Conservation (phyloP, 2,888 invertebrate species). For the Papilio elwesi region DNA sequence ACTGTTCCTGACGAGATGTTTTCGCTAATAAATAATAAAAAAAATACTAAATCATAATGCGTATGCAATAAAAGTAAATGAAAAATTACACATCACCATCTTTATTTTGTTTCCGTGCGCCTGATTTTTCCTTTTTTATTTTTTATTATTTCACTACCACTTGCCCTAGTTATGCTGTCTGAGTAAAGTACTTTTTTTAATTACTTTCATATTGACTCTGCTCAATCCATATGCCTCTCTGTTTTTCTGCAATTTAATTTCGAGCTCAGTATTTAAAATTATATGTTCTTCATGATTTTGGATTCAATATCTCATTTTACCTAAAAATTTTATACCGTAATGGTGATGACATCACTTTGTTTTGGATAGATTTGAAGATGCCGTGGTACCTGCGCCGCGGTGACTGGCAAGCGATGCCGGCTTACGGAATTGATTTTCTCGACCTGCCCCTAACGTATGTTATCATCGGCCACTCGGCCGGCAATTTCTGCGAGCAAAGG, state of each 20-base stretch:
- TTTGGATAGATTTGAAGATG: constrained; percentile 67
- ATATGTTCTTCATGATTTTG: not conserved
- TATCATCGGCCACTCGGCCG: constrained; percentile 68
- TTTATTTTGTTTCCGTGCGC: not conserved
- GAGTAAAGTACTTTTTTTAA: not conserved
- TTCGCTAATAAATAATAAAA: no score
- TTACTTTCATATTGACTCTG: not conserved
- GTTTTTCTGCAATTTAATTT: not conserved
- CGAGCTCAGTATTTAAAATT: not conserved
- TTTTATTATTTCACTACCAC: not conserved
- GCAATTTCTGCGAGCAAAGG: constrained; percentile 55
- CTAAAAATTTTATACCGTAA: not conserved
- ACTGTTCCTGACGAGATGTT: not conserved
- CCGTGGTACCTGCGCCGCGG: constrained; percentile 73
- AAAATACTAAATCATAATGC: not conserved
- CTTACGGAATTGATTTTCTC: constrained; percentile 56
- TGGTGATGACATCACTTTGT: constrained; percentile 40
- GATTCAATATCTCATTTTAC: no score
- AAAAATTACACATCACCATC: not conserved
- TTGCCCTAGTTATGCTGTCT: not conserved
- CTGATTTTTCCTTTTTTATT: not conserved
- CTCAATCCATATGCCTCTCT: not conserved
- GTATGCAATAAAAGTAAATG: not conserved
- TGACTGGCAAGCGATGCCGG: constrained; percentile 72
- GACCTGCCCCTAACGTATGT: constrained; percentile 62